These are phyloP conservation scores for Cyanistes caeruleus DNA, from an alignment of 2,113 vertebrate species.

Conservation along the genomic window DNA sequence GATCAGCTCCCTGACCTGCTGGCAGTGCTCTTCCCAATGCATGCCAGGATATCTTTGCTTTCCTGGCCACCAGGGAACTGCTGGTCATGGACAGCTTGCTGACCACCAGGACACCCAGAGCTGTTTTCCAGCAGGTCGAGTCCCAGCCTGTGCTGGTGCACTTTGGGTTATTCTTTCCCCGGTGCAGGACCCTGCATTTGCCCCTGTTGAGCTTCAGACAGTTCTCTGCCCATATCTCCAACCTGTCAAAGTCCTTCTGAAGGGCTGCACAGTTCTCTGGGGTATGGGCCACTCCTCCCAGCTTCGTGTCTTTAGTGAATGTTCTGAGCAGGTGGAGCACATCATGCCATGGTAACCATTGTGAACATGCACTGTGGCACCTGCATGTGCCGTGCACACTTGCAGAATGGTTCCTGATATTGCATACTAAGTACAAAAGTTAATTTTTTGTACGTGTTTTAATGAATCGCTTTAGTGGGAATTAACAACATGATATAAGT, in stretches of 20 bases:
- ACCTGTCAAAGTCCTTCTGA: not conserved
- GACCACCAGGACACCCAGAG: not conserved
- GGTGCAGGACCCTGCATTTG: not conserved
- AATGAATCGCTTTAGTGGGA: not conserved
- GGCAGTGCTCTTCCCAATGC: too few relatives aligned
- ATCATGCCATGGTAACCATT: not conserved
- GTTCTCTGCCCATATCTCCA: not conserved
- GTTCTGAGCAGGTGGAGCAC: not conserved
- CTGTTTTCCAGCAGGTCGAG: not conserved
- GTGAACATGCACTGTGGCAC: not conserved
- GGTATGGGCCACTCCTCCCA: not conserved
- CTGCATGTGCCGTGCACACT: too few relatives aligned
- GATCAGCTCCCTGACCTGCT: not conserved
- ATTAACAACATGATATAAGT: not conserved
- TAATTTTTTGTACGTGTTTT: not conserved
- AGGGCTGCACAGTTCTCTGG: not conserved
- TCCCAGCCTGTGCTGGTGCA: not conserved
- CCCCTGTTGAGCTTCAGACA: not conserved
- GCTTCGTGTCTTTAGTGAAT: too few relatives aligned
- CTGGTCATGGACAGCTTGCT: not conserved
- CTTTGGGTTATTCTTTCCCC: not conserved
- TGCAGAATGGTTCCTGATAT: not conserved
- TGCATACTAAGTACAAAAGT: not conserved
- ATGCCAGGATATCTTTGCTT: too few relatives aligned
- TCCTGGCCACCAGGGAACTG: not conserved